Percentiles rank a stretch among this genome's conserved stretches.
Evolutionary conservation across 2,797 vertebrate genomes (phyloP).

Genomic region (Lycodopsis pacificus): DNA sequence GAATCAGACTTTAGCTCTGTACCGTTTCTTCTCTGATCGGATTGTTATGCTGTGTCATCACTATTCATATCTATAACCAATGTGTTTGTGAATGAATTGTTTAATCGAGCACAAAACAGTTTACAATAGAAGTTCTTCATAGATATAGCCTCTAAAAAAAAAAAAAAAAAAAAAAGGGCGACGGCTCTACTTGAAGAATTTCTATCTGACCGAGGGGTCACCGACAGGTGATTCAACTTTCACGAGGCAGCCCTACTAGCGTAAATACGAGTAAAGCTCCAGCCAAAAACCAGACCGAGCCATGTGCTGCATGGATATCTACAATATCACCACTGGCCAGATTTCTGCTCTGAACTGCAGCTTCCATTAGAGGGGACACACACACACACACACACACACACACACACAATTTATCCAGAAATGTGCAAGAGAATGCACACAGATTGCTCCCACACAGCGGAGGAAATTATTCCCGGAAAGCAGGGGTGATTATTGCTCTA

Average conservation of each 20-base stretch:
- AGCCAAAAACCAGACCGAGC: conserved; percentile 25
- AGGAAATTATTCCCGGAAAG: conserved; percentile 72
- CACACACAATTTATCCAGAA: conserved; percentile 38
- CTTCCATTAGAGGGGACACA: conserved; percentile 47
- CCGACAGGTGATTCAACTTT: background rate
- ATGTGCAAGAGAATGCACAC: conserved; percentile 53
- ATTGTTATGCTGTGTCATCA: background rate
- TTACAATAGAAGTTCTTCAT: background rate
- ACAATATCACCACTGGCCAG: conserved; percentile 32
- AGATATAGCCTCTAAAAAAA: background rate
- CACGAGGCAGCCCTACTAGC: background rate
- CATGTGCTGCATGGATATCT: conserved; percentile 38
- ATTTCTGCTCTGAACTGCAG: conserved; percentile 46
- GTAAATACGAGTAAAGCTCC: conserved; percentile 20
- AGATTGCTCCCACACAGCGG: conserved; percentile 64
- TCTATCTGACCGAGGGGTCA: background rate
- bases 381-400: conserved; percentile 35
- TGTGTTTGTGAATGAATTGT: background rate
- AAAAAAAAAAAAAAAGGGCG: background rate
- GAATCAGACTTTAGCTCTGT: no score
- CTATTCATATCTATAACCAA: background rate
- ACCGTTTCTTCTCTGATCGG: no score
- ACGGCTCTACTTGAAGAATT: background rate
- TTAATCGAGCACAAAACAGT: background rate
- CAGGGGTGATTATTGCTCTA: conserved; percentile 62